Evolutionary conservation across 2,113 vertebrate species (phyloP), one percentile per base, ranked within the genome.

Genomic region (Hylia prasina): DNA sequence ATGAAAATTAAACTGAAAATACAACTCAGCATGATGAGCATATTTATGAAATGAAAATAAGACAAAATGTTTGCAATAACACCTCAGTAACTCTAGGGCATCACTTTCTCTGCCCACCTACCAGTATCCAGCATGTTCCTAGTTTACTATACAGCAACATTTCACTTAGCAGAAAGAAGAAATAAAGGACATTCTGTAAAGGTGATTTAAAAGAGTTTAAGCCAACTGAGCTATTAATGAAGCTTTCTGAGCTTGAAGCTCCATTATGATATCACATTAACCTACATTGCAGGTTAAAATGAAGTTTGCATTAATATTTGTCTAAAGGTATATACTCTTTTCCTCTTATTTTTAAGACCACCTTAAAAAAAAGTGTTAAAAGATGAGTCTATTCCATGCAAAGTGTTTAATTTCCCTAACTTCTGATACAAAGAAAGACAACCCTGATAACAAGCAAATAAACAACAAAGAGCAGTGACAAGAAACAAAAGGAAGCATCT

Each of bases 1-100:
- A 90, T 57, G 39, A 88, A 96, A 90, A 95, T 77, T 70, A 70
- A 93, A 80, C 75, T 69, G 75, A 83, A 95, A 95, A 80, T 57
- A 72, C 28, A 68, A 40, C 10, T 70, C 21, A 3, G 63, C 58
- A 87, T 3, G 47, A 82, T 14, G 4, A 66, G 15, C 8, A 4
- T 70, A 85, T 76, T 93, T 76, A 85, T 53, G 31, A 92, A 81
- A 87, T 15, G 4, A 80, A 91, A 73, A 7, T 22, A 95, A 68
- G 16, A 88, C 17, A 82, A 63, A 63, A 68, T 15, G 33, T 57
- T 76, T 50, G 81, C 35, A 85, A 45, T 39, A 91, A 66, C 4
- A 2, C 25, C 68, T 51, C 51, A 72, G n/a, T 42, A 69, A 64
- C 40, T 78, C 71, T 20, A 30, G 15, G 42, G 58, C 47, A 90